phyloP scores from a whole-genome alignment of 2,888 invertebrate genomes.

The Pammene aurita region DNA sequence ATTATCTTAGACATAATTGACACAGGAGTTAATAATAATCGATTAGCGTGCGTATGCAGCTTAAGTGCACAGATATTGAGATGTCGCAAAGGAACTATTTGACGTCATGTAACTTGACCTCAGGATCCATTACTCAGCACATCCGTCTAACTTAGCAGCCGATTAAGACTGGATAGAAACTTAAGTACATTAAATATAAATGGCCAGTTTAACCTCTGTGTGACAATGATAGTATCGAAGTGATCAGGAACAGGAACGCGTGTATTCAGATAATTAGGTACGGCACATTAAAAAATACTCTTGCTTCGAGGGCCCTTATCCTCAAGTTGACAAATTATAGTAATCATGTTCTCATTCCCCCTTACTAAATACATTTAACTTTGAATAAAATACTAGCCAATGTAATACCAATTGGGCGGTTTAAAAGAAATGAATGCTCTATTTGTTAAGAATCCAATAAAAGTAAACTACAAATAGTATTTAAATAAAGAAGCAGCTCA shows the following conservation, averaged over 20 bases:
- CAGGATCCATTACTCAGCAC: constrained; percentile 13
- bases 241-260: background rate
- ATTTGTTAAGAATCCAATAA: constrained; percentile 16
- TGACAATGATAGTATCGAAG: constrained; percentile 1
- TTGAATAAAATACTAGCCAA: too few relatives aligned
- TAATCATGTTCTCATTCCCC: too few relatives aligned
- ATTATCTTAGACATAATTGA: background rate
- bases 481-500: background rate
- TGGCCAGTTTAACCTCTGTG: constrained; percentile 28
- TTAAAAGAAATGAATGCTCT: constrained; percentile 10
- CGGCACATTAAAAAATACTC: background rate
- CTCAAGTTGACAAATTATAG: too few relatives aligned
- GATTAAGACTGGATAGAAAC: constrained; percentile 12
- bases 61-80: constrained; percentile 8
- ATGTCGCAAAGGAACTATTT: constrained; percentile 17
- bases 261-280: constrained; percentile 1
- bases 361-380: too few relatives aligned
- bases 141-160: constrained; percentile 19
- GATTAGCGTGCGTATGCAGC: constrained; percentile 8
- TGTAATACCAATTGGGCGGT: background rate
- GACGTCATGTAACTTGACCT: constrained; percentile 31
- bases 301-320: too few relatives aligned
- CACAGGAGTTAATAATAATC: background rate
- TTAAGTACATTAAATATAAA: constrained; percentile 9
- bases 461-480: constrained; percentile 4